Base-by-base conservation (phyloP, 2,888 invertebrate genomes). In the Nemotelus nigrinus region DNA sequence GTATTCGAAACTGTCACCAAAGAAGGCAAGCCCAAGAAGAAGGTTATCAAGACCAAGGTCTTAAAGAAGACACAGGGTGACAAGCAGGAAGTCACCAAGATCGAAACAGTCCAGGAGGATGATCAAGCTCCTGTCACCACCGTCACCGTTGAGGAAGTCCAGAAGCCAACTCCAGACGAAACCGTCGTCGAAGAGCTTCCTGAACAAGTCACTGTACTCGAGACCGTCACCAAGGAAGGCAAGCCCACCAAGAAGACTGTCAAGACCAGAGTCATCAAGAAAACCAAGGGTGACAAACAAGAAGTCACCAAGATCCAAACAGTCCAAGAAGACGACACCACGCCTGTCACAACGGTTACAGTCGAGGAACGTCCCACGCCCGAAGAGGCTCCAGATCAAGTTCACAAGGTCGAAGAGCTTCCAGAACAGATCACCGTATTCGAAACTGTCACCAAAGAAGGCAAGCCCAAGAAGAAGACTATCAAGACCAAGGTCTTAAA, bases 401-500 rank as follows among this genome's bases (percentile, higher is more conserved):
- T 48, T 39, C 25, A 44, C 2, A 57, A 68, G 47, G 68, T 87
- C 7, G 81, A 85, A 76, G 86, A 87, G 67, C 78, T 86, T 2
- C 86, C 86, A 0, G 86, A 86, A 78, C 82, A 85, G 65, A 85
- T 85, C 77, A 85, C 83, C 10, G 80, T 86, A 41, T 83, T 87
- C 53, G 81, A 87, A 10, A 83, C 85, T 2, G 86, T 88, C 84
- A 87, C 83, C 79, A 77, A 88, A 79, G 84, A 87, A 83, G 85
- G 88, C 77, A 83, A 83, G 79, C 85, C 84, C 3, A 85, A 83
- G 2, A 84, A 85, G 53, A 86, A 85, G 5, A 84, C 86, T 47
- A 85, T 87, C 3, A 88, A 85, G 79, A 89, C 88, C 10, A 86
- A 87, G 77, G 83, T 87, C 2, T 88, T 89, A n/a, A 89, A 88